These are phyloP conservation scores for Chamaetylas fuelleborni DNA, from an alignment of 2,113 vertebrate species.

Conservation along the genomic window DNA sequence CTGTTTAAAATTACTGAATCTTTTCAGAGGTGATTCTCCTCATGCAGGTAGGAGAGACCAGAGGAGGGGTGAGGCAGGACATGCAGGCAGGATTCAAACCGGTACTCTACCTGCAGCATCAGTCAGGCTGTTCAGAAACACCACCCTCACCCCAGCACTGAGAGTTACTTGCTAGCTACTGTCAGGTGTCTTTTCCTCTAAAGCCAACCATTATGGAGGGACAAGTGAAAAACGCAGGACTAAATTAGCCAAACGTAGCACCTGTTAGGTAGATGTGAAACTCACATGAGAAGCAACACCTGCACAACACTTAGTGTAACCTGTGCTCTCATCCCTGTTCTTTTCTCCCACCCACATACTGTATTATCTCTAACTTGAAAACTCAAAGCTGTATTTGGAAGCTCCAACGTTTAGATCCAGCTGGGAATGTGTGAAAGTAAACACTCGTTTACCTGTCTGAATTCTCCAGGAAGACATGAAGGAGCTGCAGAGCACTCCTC, in stretches of 20 bases:
- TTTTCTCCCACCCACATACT: not conserved
- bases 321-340: not conserved
- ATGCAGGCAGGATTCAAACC: not conserved
- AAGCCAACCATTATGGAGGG: not conserved
- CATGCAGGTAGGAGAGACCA: not conserved
- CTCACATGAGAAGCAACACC: not conserved
- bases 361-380: not conserved
- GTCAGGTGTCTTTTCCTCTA: not conserved
- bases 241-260: constrained; percentile 12
- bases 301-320: not conserved
- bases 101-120: not conserved
- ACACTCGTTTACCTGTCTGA: not conserved
- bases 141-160: not conserved
- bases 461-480: not conserved
- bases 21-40: not conserved
- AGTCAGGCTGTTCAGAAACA: not conserved
- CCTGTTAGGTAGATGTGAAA: not conserved
- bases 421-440: not conserved
- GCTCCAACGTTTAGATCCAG: not conserved
- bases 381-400: not conserved
- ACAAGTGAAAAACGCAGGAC: constrained; percentile 29
- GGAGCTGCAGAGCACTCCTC: not conserved
- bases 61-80: not conserved
- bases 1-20: not conserved
- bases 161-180: not conserved